phyloP scores from a whole-genome alignment of 2,888 invertebrate species.

The Lepidonotus clava region DNA sequence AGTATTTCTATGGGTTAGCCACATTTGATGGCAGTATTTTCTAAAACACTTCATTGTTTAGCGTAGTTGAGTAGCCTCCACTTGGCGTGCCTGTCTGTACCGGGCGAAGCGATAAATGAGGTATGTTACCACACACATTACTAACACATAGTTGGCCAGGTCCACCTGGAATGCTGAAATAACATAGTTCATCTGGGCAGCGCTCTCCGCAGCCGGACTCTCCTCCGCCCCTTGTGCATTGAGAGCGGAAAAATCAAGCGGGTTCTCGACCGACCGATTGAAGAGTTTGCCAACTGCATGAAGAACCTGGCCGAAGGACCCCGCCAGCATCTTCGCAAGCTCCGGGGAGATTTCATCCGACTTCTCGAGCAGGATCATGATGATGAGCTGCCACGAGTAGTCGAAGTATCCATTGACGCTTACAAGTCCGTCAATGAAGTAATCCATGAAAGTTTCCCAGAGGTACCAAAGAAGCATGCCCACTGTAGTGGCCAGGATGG shows the following conservation, averaged over 20 bases:
- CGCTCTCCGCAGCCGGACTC: background rate
- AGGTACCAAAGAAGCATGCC: conserved; percentile 55
- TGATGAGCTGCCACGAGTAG: conserved; percentile 41
- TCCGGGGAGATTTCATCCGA: conserved; percentile 45
- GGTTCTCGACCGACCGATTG: background rate
- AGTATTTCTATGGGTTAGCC: too few species aligned
- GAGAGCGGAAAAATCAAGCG: background rate
- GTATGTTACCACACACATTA: conserved; percentile 51
- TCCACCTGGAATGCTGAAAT: conserved; percentile 52
- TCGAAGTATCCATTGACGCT: conserved; percentile 39
- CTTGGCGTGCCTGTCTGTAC: conserved; percentile 36
- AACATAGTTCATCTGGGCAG: conserved; percentile 17
- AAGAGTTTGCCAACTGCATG: conserved; percentile 54
- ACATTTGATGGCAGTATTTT: too few species aligned
- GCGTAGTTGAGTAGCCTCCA: background rate
- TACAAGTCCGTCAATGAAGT: conserved; percentile 47
- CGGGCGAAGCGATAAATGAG: conserved; percentile 50
- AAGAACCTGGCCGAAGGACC: conserved; percentile 46
- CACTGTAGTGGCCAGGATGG: conserved; percentile 49
- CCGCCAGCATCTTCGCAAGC: conserved; percentile 38
- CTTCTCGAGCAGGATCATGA: conserved; percentile 36
- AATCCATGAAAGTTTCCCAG: conserved; percentile 54
- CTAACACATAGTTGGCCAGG: conserved; percentile 53
- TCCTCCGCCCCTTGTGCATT: background rate
- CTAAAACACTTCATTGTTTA: background rate